These are phyloP conservation scores for Lutjanus erythropterus DNA, from an alignment of 2,113 vertebrate species.

Conservation along the genomic window DNA sequence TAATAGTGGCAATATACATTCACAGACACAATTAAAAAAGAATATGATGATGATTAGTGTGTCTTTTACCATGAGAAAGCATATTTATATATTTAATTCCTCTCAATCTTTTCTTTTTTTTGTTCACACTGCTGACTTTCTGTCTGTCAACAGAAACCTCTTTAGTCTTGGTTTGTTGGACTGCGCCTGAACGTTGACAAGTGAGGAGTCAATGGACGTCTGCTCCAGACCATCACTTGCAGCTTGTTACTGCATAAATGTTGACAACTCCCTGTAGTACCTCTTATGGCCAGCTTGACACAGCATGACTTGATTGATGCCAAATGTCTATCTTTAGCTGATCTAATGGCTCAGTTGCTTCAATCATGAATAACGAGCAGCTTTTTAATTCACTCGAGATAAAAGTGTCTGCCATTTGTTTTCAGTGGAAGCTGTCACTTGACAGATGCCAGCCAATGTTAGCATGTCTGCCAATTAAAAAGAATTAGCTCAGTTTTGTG, in stretches of 20 bases:
- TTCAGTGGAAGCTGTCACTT: conserved; percentile 22
- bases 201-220: conserved; percentile 4
- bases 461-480: conserved; percentile 12
- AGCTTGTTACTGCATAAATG: conserved; percentile 4
- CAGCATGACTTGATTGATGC: not conserved
- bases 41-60: not conserved
- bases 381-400: not conserved
- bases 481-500: not conserved
- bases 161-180: not conserved
- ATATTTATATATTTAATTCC: not conserved
- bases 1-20: not conserved
- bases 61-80: not conserved
- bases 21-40: not conserved
- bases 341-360: not conserved
- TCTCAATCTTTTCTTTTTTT: not conserved
- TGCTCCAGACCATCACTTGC: conserved; percentile 12
- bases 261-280: conserved; percentile 3
- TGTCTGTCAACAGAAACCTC: not conserved
- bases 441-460: conserved; percentile 32
- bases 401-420: conserved; percentile 21
- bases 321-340: conserved; percentile 14
- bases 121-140: not conserved
- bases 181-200: not conserved
- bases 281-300: not conserved
- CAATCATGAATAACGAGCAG: conserved; percentile 10